Evolutionary conservation across 2,888 invertebrate species (phyloP), one percentile per base, ranked within the genome.

Genomic region (Cantharis lateralis): DNA sequence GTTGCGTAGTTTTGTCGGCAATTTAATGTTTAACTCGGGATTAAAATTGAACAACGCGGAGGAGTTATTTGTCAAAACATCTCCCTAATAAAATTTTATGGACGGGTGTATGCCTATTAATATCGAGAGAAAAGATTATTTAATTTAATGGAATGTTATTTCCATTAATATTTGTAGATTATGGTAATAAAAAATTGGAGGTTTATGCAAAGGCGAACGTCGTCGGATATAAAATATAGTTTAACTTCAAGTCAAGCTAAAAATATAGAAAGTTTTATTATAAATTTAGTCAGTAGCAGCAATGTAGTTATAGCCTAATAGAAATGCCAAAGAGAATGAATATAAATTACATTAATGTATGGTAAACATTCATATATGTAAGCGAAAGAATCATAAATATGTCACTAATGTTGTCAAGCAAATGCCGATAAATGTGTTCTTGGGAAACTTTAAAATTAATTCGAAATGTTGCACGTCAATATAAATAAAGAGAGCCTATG

Each of bases 341-440:
- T 84, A 88, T 88, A 88, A 88, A 88, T 88, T 88, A 88, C 87
- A 82, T 86, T 88, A 88, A 88, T 88, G 88, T 88, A 88, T 88
- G 87, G 88, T 88, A 88, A 88, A 88, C 88, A 88, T 88, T 87
- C 87, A 87, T 88, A 87, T 87, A 86, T 87, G 87, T 87, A 86
- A 87, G 86, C 85, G 85, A 84, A 86, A 85, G 86, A 85, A 86
- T 88, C 88, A 88, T 88, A 88, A 88, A 88, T 88, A 88, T 88
- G 88, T 88, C 88, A 87, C 87, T 87, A 87, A 86, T 84, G 88
- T 88, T 88, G 88, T 88, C 88, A 87, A 87, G 87, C 88, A 88
- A 88, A 88, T 87, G 87, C 88, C 88, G 87, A 88, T 88, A 87
- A 88, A 88, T 88, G 88, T 86, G 87, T 86, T 88, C 87, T 88